Evolutionary conservation across 2,888 invertebrate species (phyloP).

Genomic region (Idaea dimidiata): DNA sequence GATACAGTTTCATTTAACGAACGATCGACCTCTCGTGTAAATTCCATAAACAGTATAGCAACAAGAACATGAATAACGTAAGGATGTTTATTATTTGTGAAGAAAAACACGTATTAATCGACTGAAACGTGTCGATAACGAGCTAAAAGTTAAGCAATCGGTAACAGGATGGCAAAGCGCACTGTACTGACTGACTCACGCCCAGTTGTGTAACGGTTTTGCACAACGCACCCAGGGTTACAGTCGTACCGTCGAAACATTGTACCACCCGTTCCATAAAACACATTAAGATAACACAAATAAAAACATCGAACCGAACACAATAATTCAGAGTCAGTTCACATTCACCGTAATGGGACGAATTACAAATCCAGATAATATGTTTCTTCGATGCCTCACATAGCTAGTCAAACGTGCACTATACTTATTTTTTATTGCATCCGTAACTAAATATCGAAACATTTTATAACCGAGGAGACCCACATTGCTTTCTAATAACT

Average conservation of each 20-base stretch:
- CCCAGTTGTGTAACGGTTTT: slow-evolving; percentile 64
- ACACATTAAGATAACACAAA: background rate
- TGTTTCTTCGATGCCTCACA: background rate
- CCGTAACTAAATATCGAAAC: background rate
- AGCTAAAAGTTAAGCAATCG: slow-evolving; percentile 55
- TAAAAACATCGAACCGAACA: background rate
- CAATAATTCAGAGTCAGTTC: background rate
- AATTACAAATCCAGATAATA: background rate
- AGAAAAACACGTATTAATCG: slow-evolving; percentile 4
- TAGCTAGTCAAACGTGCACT: background rate
- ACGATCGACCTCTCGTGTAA: slow-evolving; percentile 22
- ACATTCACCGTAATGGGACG: background rate
- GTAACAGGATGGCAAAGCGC: slow-evolving; percentile 57
- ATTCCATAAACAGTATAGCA: slow-evolving; percentile 13
- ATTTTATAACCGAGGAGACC: background rate
- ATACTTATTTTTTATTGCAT: background rate
- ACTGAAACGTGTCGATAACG: slow-evolving; percentile 46
- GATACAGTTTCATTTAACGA: background rate
- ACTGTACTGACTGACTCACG: slow-evolving; percentile 65
- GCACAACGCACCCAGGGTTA: slow-evolving; percentile 52
- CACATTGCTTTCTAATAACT: background rate
- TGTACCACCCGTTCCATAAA: slow-evolving; percentile 1
- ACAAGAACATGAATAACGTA: background rate
- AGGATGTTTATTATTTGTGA: slow-evolving; percentile 1
- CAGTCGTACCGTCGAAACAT: background rate